These are phyloP conservation scores for Ruditapes philippinarum DNA, from an alignment of 1,140 invertebrate genomes.

Conservation along the genomic window DNA sequence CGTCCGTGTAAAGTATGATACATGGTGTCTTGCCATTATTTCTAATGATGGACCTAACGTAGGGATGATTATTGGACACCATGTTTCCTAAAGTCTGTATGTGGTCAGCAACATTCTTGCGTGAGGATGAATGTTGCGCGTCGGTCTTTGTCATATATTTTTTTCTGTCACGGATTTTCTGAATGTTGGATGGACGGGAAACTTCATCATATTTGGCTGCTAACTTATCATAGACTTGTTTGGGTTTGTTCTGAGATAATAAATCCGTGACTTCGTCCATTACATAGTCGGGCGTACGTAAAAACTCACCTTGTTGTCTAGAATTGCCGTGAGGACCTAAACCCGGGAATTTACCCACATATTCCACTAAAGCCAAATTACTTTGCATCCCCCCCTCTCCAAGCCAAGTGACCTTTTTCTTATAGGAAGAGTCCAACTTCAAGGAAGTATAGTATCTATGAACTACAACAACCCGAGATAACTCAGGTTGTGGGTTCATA, in stretches of 20 bases:
- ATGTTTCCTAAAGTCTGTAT: not conserved
- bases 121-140: not conserved
- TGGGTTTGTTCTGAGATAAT: not conserved
- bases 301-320: constrained; percentile 37
- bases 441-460: constrained; percentile 64
- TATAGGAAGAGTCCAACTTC: constrained; percentile 49
- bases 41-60: constrained; percentile 9
- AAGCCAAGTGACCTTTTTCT: constrained; percentile 70
- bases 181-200: not conserved
- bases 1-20: constrained; percentile 30
- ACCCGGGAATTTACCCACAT: constrained; percentile 62
- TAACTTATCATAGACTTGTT: not conserved
- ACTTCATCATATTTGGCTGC: not conserved
- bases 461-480: not conserved
- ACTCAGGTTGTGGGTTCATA: constrained; percentile 23
- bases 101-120: constrained; percentile 17
- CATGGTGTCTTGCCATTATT: not conserved
- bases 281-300: constrained; percentile 58
- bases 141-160: too few relatives aligned
- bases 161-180: too few relatives aligned
- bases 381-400: constrained; percentile 29
- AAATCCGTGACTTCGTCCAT: constrained; percentile 14
- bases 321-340: too few relatives aligned
- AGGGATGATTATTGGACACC: not conserved
- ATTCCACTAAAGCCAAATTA: constrained; percentile 63